Evolutionary conservation across 1,140 invertebrate genomes (phyloP), one percentile per base, ranked within the genome.

Genomic region (Drosophila varians): DNA sequence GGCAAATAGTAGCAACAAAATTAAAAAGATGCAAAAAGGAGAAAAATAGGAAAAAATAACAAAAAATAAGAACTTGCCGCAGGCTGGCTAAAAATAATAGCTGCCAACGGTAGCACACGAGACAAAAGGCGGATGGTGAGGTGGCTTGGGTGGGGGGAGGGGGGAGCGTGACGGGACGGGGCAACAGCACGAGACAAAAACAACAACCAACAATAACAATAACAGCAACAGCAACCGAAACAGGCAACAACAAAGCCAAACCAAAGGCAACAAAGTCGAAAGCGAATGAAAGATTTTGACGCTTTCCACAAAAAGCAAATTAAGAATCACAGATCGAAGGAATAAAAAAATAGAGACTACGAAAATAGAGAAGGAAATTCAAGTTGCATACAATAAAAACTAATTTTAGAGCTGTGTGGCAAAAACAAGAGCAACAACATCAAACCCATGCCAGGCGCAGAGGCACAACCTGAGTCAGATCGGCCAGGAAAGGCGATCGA

Each of bases 331-430:
- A 86, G 74, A 86, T 79, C 66, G 72, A 86, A 74, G 66, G 25
- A 53, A 47, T 75, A 57, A 65, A 83, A 48, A 58, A 46, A 61
- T 36, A 51, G 25, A 45, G 14, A 31, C 21, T 43, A 62, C 68
- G 28, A 66, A 66, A 66, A 66, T 45, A 66, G 38, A 46, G 18
- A 55, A 34, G 46, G 66, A 60, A 65, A 66, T 66, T 66, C 48
- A 83, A 74, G 71, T 70, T 86, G 80, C 79, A 84, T 73, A 86
- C 66, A 86, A 86, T 84, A 76, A 84, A 84, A 84, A 86, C 80
- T 86, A 79, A 84, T 86, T 84, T 84, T 84, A 84, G 76, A 79
- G 60, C 21, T 21, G 56, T 51, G 47, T 72, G 62, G 61, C 62
- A 69, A 64, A 73, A 49, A n/a, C 66, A 77, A 62, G 53, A 74